Evolutionary conservation across 2,113 vertebrate species (phyloP).

Genomic region (Pelobates fuscus): DNA sequence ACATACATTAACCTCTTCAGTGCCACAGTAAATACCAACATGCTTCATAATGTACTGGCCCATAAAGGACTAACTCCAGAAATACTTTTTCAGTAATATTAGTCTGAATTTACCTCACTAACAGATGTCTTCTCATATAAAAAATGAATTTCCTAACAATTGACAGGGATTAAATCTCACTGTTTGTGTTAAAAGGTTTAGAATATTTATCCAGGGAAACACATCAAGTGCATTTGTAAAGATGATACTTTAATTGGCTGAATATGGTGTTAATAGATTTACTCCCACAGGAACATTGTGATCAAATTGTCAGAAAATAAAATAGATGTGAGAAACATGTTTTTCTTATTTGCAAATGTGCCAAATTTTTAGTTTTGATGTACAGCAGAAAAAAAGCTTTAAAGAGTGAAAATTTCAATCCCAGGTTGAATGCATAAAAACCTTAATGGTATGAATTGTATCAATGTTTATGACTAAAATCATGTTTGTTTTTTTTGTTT

Average conservation of each 20-base stretch:
- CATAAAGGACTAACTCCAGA: not conserved
- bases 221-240: conserved; percentile 32
- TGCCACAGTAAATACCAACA: conserved; percentile 6
- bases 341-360: no score
- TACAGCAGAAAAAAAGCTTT: no score
- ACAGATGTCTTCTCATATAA: not conserved
- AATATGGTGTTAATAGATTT: conserved; percentile 38
- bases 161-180: conserved; percentile 13
- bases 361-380: no score
- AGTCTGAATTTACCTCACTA: not conserved
- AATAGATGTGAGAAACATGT: not conserved
- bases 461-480: no score
- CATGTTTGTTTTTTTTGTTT: no score
- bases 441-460: no score
- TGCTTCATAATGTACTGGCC: not conserved
- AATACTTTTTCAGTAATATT: conserved; percentile 17
- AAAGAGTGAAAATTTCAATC: no score
- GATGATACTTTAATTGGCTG: conserved; percentile 43
- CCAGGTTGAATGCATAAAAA: no score
- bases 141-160: conserved; percentile 10
- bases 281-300: conserved; percentile 28
- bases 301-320: conserved; percentile 33
- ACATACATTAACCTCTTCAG: conserved; percentile 17
- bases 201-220: conserved; percentile 43
- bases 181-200: conserved; percentile 42